These are phyloP conservation scores for Lutraria lutraria DNA, from an alignment of 2,888 invertebrate species.

Conservation along the genomic window DNA sequence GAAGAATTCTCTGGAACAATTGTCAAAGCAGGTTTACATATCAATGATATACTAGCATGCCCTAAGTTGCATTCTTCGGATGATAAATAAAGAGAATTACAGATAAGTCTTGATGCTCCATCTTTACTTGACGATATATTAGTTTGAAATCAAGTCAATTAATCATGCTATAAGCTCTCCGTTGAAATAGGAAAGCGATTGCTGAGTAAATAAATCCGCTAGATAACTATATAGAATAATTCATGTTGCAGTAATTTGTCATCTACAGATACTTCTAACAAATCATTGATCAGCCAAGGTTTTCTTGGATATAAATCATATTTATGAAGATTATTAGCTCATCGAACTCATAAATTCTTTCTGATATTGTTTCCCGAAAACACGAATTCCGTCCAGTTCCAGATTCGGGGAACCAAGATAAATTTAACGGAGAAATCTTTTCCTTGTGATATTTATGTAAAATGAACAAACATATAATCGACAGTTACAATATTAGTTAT, in stretches of 20 bases:
- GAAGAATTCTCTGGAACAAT: neutral
- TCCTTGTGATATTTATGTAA: no score
- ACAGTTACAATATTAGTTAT: no score
- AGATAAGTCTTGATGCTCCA: neutral
- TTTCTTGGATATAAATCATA: neutral
- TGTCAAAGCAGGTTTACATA: neutral
- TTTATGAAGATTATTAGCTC: neutral
- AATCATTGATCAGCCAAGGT: neutral
- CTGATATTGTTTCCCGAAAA: neutral
- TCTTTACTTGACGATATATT: neutral
- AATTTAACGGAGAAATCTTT: no score
- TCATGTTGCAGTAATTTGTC: constrained; percentile 33
- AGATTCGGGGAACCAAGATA: no score
- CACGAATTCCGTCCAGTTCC: neutral
- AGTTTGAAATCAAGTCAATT: neutral
- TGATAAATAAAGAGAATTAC: neutral
- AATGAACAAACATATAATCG: no score
- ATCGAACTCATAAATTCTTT: neutral
- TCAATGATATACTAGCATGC: neutral
- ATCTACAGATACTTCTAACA: neutral
- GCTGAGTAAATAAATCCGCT: constrained; percentile 24
- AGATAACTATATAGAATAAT: constrained; percentile 31
- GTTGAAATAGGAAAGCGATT: neutral
- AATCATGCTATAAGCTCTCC: neutral
- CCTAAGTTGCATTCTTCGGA: neutral